phyloP scores from a whole-genome alignment of 2,797 vertebrate species.

The Lacerta bilineata region DNA sequence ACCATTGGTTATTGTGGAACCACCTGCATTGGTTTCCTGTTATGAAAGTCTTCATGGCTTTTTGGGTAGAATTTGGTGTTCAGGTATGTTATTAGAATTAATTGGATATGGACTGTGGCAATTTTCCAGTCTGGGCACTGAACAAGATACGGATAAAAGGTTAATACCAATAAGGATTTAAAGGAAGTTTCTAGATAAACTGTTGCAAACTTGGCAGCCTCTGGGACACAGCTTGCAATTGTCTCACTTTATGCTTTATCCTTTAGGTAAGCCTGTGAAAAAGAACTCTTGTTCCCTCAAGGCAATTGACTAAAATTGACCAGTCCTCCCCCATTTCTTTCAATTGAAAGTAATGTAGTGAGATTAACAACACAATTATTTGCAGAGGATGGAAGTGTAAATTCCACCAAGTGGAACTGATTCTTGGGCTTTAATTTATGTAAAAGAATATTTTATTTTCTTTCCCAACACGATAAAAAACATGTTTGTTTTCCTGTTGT shows the following conservation, averaged over 20 bases:
- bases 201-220: slow-evolving; percentile 59
- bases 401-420: slow-evolving; percentile 54
- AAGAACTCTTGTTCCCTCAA: slow-evolving; percentile 60
- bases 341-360: slow-evolving; percentile 67
- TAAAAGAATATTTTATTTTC: slow-evolving; percentile 47
- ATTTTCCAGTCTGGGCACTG: not conserved
- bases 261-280: slow-evolving; percentile 66
- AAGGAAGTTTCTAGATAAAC: slow-evolving; percentile 50
- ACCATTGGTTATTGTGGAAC: not conserved
- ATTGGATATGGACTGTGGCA: too few species aligned
- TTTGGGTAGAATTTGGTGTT: not conserved
- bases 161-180: not conserved
- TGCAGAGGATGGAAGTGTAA: slow-evolving; percentile 47
- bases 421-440: slow-evolving; percentile 59
- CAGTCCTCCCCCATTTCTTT: slow-evolving; percentile 60
- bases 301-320: slow-evolving; percentile 69
- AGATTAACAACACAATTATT: slow-evolving; percentile 75
- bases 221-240: slow-evolving; percentile 66
- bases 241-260: slow-evolving; percentile 67
- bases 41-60: not conserved
- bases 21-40: not conserved
- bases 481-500: slow-evolving; percentile 36
- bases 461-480: slow-evolving; percentile 40
- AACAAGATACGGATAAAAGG: not conserved
- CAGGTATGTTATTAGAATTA: not conserved